A percentile compares a stretch with the other conserved stretches of the same genome.
These are phyloP conservation scores for Australoheros facetus DNA, from an alignment of 2,797 vertebrate genomes.

Conservation along the genomic window DNA sequence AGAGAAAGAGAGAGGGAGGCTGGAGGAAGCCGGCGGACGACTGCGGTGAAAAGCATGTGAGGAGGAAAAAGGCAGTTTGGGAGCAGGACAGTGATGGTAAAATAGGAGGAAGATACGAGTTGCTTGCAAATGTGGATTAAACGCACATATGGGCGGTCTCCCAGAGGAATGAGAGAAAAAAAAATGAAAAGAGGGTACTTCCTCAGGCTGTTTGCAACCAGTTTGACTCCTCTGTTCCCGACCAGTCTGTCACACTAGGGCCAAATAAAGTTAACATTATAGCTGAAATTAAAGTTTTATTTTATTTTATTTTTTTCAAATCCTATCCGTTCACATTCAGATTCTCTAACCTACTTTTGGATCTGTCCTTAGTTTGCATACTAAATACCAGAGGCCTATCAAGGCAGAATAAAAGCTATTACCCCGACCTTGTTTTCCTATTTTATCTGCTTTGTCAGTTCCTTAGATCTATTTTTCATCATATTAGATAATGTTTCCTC, in stretches of 20 bases:
- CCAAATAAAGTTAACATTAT: slow-evolving; percentile 40
- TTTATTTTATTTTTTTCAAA: neutral
- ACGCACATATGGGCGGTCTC: slow-evolving; percentile 79
- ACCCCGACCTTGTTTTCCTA: slow-evolving; percentile 51
- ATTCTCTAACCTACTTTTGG: slow-evolving; percentile 28
- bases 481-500: slow-evolving; percentile 73
- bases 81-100: slow-evolving; percentile 80
- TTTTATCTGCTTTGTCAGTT: slow-evolving; percentile 64
- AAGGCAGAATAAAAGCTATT: slow-evolving; percentile 47
- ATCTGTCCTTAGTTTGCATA: slow-evolving; percentile 3
- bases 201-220: slow-evolving; percentile 62
- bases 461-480: slow-evolving; percentile 75
- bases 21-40: slow-evolving; percentile 67
- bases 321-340: neutral
- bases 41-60: slow-evolving; percentile 72
- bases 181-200: slow-evolving; percentile 55
- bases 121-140: slow-evolving; percentile 75
- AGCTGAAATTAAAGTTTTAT: slow-evolving; percentile 15
- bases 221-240: slow-evolving; percentile 56
- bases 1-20: slow-evolving; percentile 45
- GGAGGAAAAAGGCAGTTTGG: slow-evolving; percentile 77
- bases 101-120: slow-evolving; percentile 77
- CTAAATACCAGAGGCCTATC: slow-evolving; percentile 61
- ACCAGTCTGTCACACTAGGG: slow-evolving; percentile 45
- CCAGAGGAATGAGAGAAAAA: slow-evolving; percentile 31